Evolutionary conservation across 2,888 invertebrate genomes (phyloP).

Genomic region (Clostera curtula): DNA sequence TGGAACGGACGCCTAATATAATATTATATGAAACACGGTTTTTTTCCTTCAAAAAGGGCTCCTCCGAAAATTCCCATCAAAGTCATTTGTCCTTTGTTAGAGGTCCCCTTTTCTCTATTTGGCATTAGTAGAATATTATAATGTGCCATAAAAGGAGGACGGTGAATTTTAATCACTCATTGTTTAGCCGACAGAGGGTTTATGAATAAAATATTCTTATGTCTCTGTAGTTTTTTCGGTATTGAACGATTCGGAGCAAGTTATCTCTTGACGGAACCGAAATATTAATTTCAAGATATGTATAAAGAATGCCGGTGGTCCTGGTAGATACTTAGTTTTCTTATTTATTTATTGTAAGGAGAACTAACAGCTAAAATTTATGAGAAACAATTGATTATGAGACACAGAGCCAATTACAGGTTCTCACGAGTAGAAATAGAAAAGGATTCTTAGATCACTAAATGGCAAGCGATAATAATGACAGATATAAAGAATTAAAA

Average conservation of each 20-base stretch:
- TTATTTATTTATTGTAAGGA: no score
- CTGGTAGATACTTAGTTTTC: no score
- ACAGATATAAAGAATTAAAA: no score
- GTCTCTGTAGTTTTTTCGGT: conserved; percentile 18
- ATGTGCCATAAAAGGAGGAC: conserved; percentile 34
- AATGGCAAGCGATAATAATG: no score
- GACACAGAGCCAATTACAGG: no score
- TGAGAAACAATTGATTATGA: no score
- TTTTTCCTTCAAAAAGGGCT: conserved; percentile 27
- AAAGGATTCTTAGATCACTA: no score
- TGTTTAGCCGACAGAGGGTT: conserved; percentile 19
- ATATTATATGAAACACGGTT: conserved; percentile 36
- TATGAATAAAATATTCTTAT: conserved; percentile 29
- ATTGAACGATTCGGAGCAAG: conserved; percentile 13
- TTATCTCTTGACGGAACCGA: conserved; percentile 17
- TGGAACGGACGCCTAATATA: conserved; percentile 17
- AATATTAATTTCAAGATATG: conserved; percentile 16
- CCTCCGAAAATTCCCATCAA: conserved; percentile 37
- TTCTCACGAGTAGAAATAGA: no score
- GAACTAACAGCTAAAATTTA: no score
- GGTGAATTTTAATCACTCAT: conserved; percentile 36
- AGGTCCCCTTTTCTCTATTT: conserved; percentile 41
- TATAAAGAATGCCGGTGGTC: conserved; percentile 7
- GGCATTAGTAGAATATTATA: conserved; percentile 38
- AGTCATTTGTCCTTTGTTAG: conserved; percentile 35